Base-by-base conservation (phyloP, 2,888 invertebrate genomes). In the Phortica magna region DNA sequence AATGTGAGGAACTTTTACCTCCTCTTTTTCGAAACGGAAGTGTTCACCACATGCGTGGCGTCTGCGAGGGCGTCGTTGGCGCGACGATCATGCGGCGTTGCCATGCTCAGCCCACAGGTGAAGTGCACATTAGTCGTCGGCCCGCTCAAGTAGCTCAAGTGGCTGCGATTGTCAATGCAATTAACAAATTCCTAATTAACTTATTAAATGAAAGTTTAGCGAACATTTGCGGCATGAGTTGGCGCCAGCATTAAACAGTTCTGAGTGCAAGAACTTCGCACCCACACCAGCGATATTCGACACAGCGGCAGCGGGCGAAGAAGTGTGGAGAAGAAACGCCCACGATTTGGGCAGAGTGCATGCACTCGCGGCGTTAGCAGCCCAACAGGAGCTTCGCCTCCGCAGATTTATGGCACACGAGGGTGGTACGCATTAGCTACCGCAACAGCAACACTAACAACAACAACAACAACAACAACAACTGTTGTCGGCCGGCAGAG, bases 401-500 rank as follows among this genome's bases (percentile, higher is more conserved):
- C 85, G 83, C 83, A 88, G 88, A 89, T 90, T 90, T 90, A 90
- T 89, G 83, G 89, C 85, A 89, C 83, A 84, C 83, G 84, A 87
- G 89, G 65, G 65, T 65, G 65, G 65, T 53, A 55, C 42, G 68
- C 68, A 68, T 22, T 68, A 22, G 68, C 42, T 43, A 67, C 55
- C 10, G 17, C n/a, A 31, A 2, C n/a, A 7, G n/a, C 10, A 17
- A 17, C 55, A 55, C 10, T 14, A 55, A 55, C 55, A 17, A n/a
- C 55, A 55, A 43, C n/a, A 31, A 2, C n/a, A 7, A 42, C 10
- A 17, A 17, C 55, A 55, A 55, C 55, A 55, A 55, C 55, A 17
- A n/a, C 7, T 55, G 55, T 48, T 14, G 48, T 48, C 10, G 14
- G 48, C 65, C 19, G 19, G 48, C 9, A 19, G 17, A 17, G 10